Conservation (phyloP, 2,797 vertebrate genomes). For the Cyprinella venusta region DNA sequence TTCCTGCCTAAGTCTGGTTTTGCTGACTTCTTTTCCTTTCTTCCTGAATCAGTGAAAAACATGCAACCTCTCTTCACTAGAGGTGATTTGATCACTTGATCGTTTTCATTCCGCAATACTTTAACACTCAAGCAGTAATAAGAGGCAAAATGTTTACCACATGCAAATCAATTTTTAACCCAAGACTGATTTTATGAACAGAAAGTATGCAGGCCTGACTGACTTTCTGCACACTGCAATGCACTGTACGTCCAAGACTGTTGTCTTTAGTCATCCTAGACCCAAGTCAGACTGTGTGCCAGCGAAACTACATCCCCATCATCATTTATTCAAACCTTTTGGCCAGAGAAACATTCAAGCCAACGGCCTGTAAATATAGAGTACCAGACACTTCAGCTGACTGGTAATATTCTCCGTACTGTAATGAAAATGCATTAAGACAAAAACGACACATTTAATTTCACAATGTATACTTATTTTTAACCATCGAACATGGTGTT, state of each 20-base stretch:
- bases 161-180: not conserved
- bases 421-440: not conserved
- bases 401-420: not conserved
- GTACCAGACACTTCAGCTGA: not conserved
- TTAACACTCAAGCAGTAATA: not conserved
- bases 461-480: not conserved
- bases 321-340: slow-evolving; percentile 52
- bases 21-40: slow-evolving; percentile 48
- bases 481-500: not conserved
- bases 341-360: slow-evolving; percentile 18
- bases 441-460: not conserved
- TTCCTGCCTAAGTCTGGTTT: not conserved
- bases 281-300: not conserved
- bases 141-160: not conserved
- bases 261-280: slow-evolving; percentile 11
- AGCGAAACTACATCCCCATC: slow-evolving; percentile 36
- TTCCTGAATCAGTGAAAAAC: slow-evolving; percentile 36
- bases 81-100: not conserved
- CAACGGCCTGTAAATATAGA: not conserved
- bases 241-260: not conserved
- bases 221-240: not conserved
- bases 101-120: not conserved
- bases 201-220: not conserved
- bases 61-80: not conserved
- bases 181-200: not conserved